Evolutionary conservation across 2,888 invertebrate genomes (phyloP), one percentile per base, ranked within the genome.

Genomic region (Drosophila melanosoma): DNA sequence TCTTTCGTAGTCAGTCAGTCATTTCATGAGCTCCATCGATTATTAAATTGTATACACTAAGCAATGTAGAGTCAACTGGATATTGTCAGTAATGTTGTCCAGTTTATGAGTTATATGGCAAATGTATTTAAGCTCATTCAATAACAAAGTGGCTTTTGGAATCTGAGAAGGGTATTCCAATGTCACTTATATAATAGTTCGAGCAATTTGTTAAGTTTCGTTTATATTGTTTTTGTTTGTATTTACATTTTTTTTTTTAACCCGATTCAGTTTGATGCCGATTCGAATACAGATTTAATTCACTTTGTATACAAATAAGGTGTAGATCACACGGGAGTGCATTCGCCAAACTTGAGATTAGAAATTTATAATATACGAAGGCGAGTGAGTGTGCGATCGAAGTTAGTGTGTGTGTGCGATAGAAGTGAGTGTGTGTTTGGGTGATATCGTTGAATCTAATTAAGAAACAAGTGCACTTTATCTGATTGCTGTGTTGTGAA

Each of bases 401-500:
- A 29, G 51, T 17, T 23, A 42, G 74, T 51, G 45, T 29, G 52
- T 20, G 54, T 45, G 51, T 33, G 53, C 12, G 57, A 36, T 20
- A n/a, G 33, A 32, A 29, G 51, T 17, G 26, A 42, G 74, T 51
- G 45, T 29, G 52, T 20, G 54, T 45, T 45, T 38, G 48, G 62
- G 35, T 66, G 72, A 69, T 58, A 70, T 58, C 76, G 61, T 69
- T 29, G 70, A 86, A 79, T 79, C 74, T 79, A 88, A 88, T 82
- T 88, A 86, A 79, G 76, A 74, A 70, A 79, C 89, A 86, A 88
- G 72, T 81, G 72, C 74, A 88, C 87, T 81, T 88, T 84, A 88
- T 84, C 87, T 84, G 84, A 88, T 86, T 74, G 69, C 52, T 64
- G 40, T 79, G 76, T 60, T 65, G 69, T 53, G 74, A 65, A 66